These are phyloP conservation scores for Pantala flavescens DNA, from an alignment of 1,140 invertebrate genomes.

Conservation along the genomic window DNA sequence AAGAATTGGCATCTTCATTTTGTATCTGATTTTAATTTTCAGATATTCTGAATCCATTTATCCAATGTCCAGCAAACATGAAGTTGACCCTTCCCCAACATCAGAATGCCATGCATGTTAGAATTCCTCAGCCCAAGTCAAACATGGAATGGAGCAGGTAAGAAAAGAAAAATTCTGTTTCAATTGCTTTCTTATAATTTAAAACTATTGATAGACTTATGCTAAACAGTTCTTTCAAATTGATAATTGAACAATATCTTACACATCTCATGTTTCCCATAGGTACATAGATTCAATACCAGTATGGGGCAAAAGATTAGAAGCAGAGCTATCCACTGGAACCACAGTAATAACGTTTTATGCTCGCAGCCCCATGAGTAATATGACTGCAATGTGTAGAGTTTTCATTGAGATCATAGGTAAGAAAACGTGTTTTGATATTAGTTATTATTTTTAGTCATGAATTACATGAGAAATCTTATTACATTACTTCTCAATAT, in stretches of 20 bases:
- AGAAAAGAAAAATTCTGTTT: constrained; percentile 17
- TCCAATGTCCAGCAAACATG: constrained; percentile 50
- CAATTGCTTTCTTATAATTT: background rate
- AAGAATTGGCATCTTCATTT: no score
- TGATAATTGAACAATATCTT: background rate
- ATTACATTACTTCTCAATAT: no score
- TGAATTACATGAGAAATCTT: no score
- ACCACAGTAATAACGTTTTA: constrained; percentile 46
- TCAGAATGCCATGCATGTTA: constrained; percentile 42
- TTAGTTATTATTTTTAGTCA: constrained; percentile 15
- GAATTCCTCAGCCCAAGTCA: constrained; percentile 50
- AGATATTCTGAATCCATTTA: constrained; percentile 41
- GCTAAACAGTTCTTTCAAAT: no score
- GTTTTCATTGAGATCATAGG: constrained; percentile 50
- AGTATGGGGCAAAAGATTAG: constrained; percentile 50
- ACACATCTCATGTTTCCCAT: constrained; percentile 18
- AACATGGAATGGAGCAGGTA: constrained; percentile 55
- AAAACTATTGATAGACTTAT: no score
- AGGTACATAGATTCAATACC: constrained; percentile 51
- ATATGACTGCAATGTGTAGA: constrained; percentile 45
- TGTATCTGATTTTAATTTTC: constrained; percentile 16
- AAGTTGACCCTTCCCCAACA: constrained; percentile 43
- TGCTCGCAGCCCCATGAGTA: constrained; percentile 45
- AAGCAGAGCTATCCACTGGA: constrained; percentile 47
- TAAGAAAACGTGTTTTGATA: constrained; percentile 27